phyloP scores from a whole-genome alignment of 2,888 invertebrate genomes.

The Eristalis arbustorum region DNA sequence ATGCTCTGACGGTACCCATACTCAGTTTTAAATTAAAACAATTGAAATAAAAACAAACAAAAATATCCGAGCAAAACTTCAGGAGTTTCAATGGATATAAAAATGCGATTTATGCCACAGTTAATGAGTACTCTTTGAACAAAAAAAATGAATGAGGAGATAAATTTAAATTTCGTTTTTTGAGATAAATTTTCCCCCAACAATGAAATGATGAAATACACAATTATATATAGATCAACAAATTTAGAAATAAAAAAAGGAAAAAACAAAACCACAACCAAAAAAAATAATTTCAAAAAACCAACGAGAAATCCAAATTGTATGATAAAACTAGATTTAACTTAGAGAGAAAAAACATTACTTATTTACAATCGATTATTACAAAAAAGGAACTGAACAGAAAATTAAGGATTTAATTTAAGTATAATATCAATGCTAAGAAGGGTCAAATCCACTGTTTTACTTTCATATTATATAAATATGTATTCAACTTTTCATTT shows the following conservation, averaged over 20 bases:
- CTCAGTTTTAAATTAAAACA: too few relatives aligned
- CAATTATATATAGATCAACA: constrained; percentile 52
- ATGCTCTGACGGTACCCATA: too few relatives aligned
- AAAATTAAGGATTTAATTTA: constrained; percentile 69
- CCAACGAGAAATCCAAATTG: not conserved
- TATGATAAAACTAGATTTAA: not conserved
- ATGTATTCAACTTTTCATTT: constrained; percentile 68
- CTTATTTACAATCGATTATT: constrained; percentile 34
- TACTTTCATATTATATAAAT: constrained; percentile 75
- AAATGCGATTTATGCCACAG: not conserved
- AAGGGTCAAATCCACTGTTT: constrained; percentile 81
- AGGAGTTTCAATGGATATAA: not conserved
- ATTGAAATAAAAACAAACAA: not conserved
- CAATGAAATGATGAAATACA: constrained; percentile 61
- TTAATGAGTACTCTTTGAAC: not conserved
- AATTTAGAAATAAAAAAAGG: constrained; percentile 20
- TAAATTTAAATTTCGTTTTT: constrained; percentile 30
- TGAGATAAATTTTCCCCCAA: not conserved
- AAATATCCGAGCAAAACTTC: not conserved
- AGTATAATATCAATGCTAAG: constrained; percentile 73
- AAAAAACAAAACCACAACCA: not conserved
- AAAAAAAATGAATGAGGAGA: not conserved
- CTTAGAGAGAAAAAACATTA: not conserved
- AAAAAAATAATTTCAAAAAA: not conserved
- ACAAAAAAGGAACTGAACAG: constrained; percentile 6